Conservation (phyloP, 2,888 invertebrate genomes). For the Salpingus planirostris region DNA sequence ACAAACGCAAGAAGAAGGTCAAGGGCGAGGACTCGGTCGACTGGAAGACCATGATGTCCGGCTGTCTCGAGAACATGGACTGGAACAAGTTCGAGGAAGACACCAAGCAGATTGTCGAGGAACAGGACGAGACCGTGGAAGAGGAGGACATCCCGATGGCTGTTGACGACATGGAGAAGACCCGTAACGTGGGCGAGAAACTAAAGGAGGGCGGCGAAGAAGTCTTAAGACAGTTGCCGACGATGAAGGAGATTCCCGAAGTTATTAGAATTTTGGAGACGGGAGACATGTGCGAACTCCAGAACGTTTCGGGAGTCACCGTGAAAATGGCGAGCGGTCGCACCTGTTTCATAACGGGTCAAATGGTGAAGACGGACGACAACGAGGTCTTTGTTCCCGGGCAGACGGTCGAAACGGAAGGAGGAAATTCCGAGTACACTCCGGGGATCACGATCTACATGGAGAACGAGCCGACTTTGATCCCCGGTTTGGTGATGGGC, state of each 20-base stretch:
- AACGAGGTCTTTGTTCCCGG: constrained; percentile 49
- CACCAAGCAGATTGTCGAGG: constrained; percentile 61
- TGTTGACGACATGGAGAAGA: constrained; percentile 49
- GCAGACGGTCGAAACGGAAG: constrained; percentile 61
- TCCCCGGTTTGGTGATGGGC: constrained; percentile 66
- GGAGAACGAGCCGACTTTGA: constrained; percentile 65
- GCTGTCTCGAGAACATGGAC: constrained; percentile 54
- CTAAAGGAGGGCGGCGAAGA: constrained; percentile 45
- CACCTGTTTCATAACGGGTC: constrained; percentile 69
- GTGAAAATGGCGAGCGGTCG: constrained; percentile 46
- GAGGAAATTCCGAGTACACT: constrained; percentile 65
- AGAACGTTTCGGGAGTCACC: constrained; percentile 54
- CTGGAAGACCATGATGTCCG: constrained; percentile 45
- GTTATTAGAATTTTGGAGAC: constrained; percentile 52
- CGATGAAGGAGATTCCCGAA: constrained; percentile 52
- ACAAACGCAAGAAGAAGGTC: constrained; percentile 35
- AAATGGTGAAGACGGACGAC: constrained; percentile 57
- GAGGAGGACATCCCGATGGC: constrained; percentile 42
- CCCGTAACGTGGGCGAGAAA: constrained; percentile 51
- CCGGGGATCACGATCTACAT: constrained; percentile 70
- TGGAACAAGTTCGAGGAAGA: constrained; percentile 58
- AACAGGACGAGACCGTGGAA: constrained; percentile 49
- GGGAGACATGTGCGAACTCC: constrained; percentile 49
- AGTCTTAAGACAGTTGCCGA: constrained; percentile 50
- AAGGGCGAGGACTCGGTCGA: constrained; percentile 32